These are phyloP conservation scores for Anguilla japonica DNA, from an alignment of 2,113 vertebrate genomes.

Conservation along the genomic window DNA sequence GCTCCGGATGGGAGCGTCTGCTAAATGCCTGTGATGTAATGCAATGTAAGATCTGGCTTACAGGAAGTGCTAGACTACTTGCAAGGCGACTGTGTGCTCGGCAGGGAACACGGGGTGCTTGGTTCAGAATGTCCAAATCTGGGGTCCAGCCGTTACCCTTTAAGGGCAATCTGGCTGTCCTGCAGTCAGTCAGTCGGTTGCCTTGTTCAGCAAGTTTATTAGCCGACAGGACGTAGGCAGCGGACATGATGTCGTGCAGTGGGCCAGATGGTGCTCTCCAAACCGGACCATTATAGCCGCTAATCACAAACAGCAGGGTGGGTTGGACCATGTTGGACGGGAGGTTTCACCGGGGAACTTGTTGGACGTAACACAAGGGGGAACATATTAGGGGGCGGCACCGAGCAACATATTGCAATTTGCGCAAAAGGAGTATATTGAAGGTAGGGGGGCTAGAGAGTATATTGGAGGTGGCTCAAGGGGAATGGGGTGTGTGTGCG, in stretches of 20 bases:
- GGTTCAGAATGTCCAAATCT: not conserved
- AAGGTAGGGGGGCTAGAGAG: not conserved
- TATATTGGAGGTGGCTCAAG: not conserved
- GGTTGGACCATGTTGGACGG: not conserved
- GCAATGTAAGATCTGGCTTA: not conserved
- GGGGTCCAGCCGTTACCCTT: not conserved
- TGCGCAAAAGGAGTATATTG: not conserved
- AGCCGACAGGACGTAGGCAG: not conserved
- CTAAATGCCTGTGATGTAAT: too few relatives aligned
- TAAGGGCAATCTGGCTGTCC: not conserved
- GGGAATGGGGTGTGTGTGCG: not conserved
- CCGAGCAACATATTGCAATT: too few relatives aligned
- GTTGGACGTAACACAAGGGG: not conserved
- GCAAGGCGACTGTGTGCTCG: not conserved
- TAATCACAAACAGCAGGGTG: conserved; percentile 40
- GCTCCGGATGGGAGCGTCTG: too few relatives aligned
- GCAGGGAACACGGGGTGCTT: not conserved
- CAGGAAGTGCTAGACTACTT: not conserved
- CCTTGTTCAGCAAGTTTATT: not conserved
- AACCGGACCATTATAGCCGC: conserved; percentile 32
- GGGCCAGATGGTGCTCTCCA: conserved; percentile 5
- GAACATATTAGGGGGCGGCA: conserved; percentile 8
- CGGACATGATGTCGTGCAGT: not conserved
- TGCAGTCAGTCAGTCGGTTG: too few relatives aligned
- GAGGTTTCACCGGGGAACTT: not conserved